A percentile compares a stretch with the other conserved stretches of the same genome.
phyloP scores from a whole-genome alignment of 2,888 invertebrate species.

The Trissolcus japonicus region DNA sequence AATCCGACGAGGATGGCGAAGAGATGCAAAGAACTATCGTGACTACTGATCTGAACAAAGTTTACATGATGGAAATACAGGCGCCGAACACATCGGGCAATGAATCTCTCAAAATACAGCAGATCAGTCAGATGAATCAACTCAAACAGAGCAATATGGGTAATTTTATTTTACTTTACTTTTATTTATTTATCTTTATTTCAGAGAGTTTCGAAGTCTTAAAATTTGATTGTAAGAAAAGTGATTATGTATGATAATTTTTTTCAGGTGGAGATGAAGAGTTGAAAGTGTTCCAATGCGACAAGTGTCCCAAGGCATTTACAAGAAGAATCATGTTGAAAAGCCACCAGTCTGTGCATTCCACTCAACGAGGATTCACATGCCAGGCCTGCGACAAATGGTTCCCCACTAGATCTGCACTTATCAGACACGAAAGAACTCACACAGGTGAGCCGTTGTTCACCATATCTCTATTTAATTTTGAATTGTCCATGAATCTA shows the following conservation, averaged over 20 bases:
- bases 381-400: slow-evolving; percentile 81
- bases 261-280: slow-evolving; percentile 68
- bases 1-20: slow-evolving; percentile 72
- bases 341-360: slow-evolving; percentile 81
- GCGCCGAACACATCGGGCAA: slow-evolving; percentile 43
- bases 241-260: too few species aligned
- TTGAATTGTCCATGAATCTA: not conserved
- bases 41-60: slow-evolving; percentile 69
- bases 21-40: slow-evolving; percentile 71
- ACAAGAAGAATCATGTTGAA: slow-evolving; percentile 79
- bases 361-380: slow-evolving; percentile 79
- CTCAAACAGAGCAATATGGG: slow-evolving; percentile 30
- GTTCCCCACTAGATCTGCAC: slow-evolving; percentile 83
- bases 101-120: slow-evolving; percentile 37
- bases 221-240: too few species aligned
- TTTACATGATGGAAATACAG: slow-evolving; percentile 73
- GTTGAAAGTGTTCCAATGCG: slow-evolving; percentile 80
- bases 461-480: not conserved
- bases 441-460: slow-evolving; percentile 79
- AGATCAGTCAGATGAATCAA: slow-evolving; percentile 33
- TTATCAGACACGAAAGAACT: slow-evolving; percentile 83
- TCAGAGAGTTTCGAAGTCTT: not conserved
- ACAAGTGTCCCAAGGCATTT: slow-evolving; percentile 81
- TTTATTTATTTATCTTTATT: slow-evolving; percentile 21
- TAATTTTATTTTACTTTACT: slow-evolving; percentile 13